These are phyloP conservation scores for Corbicula japonica DNA, from an alignment of 2,888 invertebrate species.

Conservation along the genomic window DNA sequence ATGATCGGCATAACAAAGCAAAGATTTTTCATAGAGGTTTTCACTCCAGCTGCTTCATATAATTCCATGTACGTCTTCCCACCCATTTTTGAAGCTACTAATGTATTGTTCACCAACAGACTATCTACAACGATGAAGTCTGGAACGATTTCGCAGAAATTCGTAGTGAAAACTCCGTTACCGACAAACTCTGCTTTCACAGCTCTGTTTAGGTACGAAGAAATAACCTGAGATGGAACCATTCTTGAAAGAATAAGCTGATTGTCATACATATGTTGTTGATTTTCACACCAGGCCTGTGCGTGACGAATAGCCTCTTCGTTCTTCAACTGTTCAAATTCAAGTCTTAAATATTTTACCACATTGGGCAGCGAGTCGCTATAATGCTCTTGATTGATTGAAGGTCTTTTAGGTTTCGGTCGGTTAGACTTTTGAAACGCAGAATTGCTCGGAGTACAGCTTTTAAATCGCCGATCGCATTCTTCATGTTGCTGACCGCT, in stretches of 20 bases:
- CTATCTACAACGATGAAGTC: constrained; percentile 8
- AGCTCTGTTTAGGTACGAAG: constrained; percentile 22
- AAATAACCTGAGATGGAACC: constrained; percentile 12
- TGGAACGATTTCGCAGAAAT: constrained; percentile 12
- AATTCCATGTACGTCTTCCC: not conserved
- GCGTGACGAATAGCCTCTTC: constrained; percentile 26
- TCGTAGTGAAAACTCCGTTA: constrained; percentile 23
- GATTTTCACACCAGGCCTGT: constrained; percentile 36
- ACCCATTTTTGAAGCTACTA: not conserved
- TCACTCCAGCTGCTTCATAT: constrained; percentile 18
- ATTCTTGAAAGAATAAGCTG: constrained; percentile 19
- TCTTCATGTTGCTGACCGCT: not conserved
- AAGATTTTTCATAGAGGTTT: not conserved
- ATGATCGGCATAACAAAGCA: constrained; percentile 33
- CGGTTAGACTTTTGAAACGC: too few species aligned
- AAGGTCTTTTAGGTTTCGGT: too few species aligned
- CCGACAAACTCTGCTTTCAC: constrained; percentile 9
- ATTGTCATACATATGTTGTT: constrained; percentile 30
- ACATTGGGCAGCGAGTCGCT: constrained; percentile 4
- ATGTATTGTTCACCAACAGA: constrained; percentile 14
- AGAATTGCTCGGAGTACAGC: too few species aligned
- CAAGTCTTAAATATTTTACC: constrained; percentile 7
- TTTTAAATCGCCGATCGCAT: too few species aligned
- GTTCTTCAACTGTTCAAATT: constrained; percentile 24
- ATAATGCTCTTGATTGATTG: too few species aligned